phyloP scores from a whole-genome alignment of 2,113 vertebrate species.

The Lamprotornis superbus region DNA sequence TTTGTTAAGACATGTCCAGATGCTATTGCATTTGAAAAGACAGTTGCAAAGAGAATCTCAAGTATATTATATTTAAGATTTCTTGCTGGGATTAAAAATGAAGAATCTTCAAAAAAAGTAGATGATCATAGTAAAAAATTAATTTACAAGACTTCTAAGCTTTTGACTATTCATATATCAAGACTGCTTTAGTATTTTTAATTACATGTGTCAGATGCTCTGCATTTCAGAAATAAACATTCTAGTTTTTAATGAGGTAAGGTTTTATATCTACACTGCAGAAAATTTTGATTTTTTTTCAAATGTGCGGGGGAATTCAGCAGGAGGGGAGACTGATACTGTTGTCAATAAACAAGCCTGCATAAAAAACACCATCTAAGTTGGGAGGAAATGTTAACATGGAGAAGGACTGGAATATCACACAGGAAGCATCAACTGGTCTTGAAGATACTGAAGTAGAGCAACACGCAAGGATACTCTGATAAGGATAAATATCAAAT shows the following conservation, averaged over 20 bases:
- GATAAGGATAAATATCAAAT: not conserved
- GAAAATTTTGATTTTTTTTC: not conserved
- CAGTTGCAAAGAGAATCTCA: not conserved
- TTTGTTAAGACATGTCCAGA: constrained; percentile 6
- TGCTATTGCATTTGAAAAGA: not conserved
- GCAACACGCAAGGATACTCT: not conserved
- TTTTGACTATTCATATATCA: not conserved
- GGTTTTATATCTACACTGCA: not conserved
- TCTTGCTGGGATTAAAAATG: not conserved
- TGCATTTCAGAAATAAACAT: not conserved
- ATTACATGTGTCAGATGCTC: not conserved
- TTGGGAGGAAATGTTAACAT: not conserved
- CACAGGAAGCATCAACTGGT: not conserved
- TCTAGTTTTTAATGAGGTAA: not conserved
- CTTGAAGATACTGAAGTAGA: not conserved
- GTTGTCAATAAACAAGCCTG: not conserved
- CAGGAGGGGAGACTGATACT: accelerated
- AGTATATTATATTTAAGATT: not conserved
- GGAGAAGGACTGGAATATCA: not conserved
- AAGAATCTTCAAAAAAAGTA: constrained; percentile 1
- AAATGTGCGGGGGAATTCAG: not conserved
- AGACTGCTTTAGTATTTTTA: not conserved
- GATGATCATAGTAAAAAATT: constrained; percentile 17
- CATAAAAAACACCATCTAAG: not conserved
- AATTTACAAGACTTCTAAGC: not conserved